Evolutionary conservation across 2,797 vertebrate genomes (phyloP), one percentile per base, ranked within the genome.

Genomic region (Gila robusta): DNA sequence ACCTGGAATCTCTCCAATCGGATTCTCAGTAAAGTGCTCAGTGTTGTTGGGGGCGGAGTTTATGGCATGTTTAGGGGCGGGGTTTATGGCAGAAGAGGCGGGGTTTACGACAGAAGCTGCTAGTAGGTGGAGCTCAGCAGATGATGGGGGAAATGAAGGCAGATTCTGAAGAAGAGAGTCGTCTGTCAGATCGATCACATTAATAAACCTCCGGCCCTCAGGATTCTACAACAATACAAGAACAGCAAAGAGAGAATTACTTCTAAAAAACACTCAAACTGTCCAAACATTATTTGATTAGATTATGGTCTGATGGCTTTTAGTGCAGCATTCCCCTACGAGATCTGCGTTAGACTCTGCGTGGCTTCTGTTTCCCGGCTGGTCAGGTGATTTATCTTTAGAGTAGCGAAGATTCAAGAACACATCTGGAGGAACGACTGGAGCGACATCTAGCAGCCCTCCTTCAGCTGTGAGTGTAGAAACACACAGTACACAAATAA

Each of bases 161-260:
- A 96, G 89, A 86, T 94, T 91, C 28, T 91, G 91, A 23, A 95
- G 90, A 17, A 93, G 82, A 10, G 92, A 89, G 74, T 59, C 76
- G 19, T 92, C 95, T 89, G 97, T 96, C 83, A 97, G 94, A 90
- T 98, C 98, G 74, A 91, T 89, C 79, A 97, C 96, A 87, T 93
- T 95, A 87, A 98, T 89, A 80, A 96, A 97, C 64, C 93, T 91
- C n/a, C 14, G 93, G 37, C 94, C 91, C 66, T 69, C 59, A 89
- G 93, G 83, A 87, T 90, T 76, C 94, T 94, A 83, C 88, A 78
- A 82, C 81, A 39, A 70, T 5, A 70, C 35, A 21, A 7, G 5
- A 44, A n/a, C 10, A 79, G 26, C 9, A 79, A 0, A 80, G 32
- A 39, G 8, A 72, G 11, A 23, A 14, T 64, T 66, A 17, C 6